These are phyloP conservation scores for Lathronympha strigana DNA, from an alignment of 2,888 invertebrate species.

Conservation along the genomic window DNA sequence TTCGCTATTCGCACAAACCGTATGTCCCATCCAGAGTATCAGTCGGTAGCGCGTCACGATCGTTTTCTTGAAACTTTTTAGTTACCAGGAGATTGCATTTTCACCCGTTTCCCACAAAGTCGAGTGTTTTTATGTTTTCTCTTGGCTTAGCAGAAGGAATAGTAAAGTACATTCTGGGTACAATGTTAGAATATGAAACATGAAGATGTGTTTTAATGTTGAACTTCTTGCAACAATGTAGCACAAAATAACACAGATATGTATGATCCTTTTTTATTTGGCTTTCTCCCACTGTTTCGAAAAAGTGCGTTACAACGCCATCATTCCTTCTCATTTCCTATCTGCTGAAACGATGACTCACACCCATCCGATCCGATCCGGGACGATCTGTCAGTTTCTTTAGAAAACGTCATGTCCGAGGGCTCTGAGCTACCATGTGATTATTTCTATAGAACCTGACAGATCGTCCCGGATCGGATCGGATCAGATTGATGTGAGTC, in stretches of 20 bases:
- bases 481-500: no score
- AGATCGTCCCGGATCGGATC: no score
- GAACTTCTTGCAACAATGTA: conserved; percentile 25
- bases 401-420: no score
- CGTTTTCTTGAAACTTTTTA: conserved; percentile 66
- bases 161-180: conserved; percentile 40
- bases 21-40: conserved; percentile 47
- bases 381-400: no score
- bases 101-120: conserved; percentile 56
- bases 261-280: no score
- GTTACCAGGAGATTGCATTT: conserved; percentile 67
- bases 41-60: conserved; percentile 52
- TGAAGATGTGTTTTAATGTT: conserved; percentile 31
- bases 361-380: no score
- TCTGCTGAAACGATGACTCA: no score
- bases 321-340: no score
- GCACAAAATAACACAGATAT: conserved; percentile 22
- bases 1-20: conserved; percentile 21
- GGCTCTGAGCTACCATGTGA: no score
- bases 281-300: no score
- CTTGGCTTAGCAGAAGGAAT: conserved; percentile 49
- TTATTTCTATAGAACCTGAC: no score
- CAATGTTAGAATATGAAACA: conserved; percentile 30
- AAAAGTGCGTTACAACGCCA: no score
- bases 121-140: conserved; percentile 54